Evolutionary conservation across 2,797 vertebrate species (phyloP).

Genomic region (Pipistrellus pygmaeus): DNA sequence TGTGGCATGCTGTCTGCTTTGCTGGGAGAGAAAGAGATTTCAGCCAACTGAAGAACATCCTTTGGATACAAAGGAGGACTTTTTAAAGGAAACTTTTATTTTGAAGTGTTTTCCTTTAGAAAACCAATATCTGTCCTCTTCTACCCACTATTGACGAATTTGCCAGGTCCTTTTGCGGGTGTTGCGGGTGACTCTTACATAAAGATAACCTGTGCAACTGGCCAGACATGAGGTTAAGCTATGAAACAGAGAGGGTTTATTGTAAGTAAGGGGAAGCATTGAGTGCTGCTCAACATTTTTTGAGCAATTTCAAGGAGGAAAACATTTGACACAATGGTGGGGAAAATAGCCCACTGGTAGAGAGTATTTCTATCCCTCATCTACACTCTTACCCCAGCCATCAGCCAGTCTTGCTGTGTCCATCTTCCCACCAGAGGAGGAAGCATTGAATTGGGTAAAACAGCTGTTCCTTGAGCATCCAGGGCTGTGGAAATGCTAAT

Average conservation of each 20-base stretch:
- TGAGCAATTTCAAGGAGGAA: constrained; percentile 30
- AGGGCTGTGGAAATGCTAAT: constrained; percentile 26
- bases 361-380: background rate
- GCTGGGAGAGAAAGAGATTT: background rate
- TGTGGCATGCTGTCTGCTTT: background rate
- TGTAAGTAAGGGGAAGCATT: constrained; percentile 2
- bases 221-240: background rate
- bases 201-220: background rate
- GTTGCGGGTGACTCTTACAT: background rate
- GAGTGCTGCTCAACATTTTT: constrained; percentile 44
- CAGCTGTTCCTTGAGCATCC: background rate
- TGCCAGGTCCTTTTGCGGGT: background rate
- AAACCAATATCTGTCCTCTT: constrained; percentile 5
- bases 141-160: background rate
- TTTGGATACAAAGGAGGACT: background rate
- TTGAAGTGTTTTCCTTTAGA: background rate
- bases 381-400: background rate
- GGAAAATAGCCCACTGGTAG: background rate
- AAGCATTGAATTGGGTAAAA: constrained; percentile 34
- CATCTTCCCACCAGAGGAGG: background rate
- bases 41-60: background rate
- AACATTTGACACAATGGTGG: background rate
- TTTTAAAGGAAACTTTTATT: background rate
- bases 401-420: background rate
- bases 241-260: constrained; percentile 2